Percentiles rank a stretch among this genome's conserved stretches.
Conservation (phyloP, 2,888 invertebrate species). For the Caradrina kadenii region DNA sequence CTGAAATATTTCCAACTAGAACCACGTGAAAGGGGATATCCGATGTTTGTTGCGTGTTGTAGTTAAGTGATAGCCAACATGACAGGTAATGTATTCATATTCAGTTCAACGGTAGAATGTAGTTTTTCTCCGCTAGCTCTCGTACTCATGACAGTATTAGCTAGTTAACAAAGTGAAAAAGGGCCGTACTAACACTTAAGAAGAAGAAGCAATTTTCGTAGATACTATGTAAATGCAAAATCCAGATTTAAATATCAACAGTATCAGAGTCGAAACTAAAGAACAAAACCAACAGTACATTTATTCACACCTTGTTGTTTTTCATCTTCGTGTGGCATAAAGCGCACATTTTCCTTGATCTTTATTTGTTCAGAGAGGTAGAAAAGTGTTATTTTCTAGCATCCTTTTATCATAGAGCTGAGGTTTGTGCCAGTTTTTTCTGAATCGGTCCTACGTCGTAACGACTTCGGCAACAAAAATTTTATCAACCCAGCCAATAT, state of each 20-base stretch:
- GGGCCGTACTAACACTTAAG: no score
- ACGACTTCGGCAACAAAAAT: slow-evolving; percentile 21
- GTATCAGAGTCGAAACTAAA: background rate
- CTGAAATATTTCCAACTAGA: slow-evolving; percentile 53
- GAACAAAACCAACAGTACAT: background rate
- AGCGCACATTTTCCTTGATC: slow-evolving; percentile 6
- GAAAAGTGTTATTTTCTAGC: slow-evolving; percentile 22
- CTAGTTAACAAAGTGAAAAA: no score
- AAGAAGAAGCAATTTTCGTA: no score
- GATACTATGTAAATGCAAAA: background rate
- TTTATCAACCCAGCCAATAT: slow-evolving; percentile 55
- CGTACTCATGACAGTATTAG: no score
- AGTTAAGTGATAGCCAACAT: slow-evolving; percentile 64
- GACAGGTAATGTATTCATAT: slow-evolving; percentile 50
- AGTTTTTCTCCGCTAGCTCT: background rate
- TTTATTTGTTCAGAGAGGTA: slow-evolving; percentile 30
- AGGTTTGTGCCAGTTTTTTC: slow-evolving; percentile 13
- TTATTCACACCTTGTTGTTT: slow-evolving; percentile 7
- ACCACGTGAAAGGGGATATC: slow-evolving; percentile 56
- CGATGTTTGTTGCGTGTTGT: slow-evolving; percentile 53
- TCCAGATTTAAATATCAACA: background rate
- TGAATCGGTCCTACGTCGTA: slow-evolving; percentile 6
- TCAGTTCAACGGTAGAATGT: background rate
- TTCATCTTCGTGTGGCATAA: background rate
- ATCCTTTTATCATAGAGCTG: background rate